Evolutionary conservation across 2,888 invertebrate species (phyloP).

Genomic region (Drosophila nigritarsus): DNA sequence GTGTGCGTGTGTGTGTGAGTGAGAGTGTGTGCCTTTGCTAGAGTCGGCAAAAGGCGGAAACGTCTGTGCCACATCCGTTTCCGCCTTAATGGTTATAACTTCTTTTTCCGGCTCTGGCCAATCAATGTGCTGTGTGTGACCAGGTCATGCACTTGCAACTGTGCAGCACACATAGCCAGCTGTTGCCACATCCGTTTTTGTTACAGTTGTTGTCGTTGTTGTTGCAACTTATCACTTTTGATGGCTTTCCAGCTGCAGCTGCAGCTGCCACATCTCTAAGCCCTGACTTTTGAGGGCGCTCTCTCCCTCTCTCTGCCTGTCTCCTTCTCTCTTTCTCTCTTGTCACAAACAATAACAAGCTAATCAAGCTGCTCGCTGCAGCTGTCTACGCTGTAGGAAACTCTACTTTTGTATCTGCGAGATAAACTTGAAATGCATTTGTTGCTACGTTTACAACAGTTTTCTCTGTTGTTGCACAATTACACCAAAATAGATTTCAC

Average conservation of each 20-base stretch:
- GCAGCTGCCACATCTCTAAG: constrained; percentile 32
- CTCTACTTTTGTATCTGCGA: constrained; percentile 25
- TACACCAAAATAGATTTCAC: neutral
- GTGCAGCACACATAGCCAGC: constrained; percentile 38
- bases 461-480: constrained; percentile 4
- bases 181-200: constrained; percentile 48
- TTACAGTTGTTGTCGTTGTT: constrained; percentile 20
- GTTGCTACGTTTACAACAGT: constrained; percentile 11
- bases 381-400: constrained; percentile 28
- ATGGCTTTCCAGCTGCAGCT: constrained; percentile 49
- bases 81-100: constrained; percentile 75
- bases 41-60: constrained; percentile 60
- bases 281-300: constrained; percentile 21
- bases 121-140: constrained; percentile 65
- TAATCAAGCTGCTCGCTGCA: constrained; percentile 27
- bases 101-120: constrained; percentile 73
- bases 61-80: constrained; percentile 77
- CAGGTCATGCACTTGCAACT: constrained; percentile 42
- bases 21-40: constrained; percentile 2
- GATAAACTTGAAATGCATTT: constrained; percentile 32
- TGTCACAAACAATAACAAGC: constrained; percentile 56
- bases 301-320: fast-evolving
- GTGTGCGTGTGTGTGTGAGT: constrained; percentile 20
- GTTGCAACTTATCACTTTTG: constrained; percentile 59
- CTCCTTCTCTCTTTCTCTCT: neutral